Evolutionary conservation across 2,888 invertebrate genomes (phyloP).

Genomic region (Smittia sp.): DNA sequence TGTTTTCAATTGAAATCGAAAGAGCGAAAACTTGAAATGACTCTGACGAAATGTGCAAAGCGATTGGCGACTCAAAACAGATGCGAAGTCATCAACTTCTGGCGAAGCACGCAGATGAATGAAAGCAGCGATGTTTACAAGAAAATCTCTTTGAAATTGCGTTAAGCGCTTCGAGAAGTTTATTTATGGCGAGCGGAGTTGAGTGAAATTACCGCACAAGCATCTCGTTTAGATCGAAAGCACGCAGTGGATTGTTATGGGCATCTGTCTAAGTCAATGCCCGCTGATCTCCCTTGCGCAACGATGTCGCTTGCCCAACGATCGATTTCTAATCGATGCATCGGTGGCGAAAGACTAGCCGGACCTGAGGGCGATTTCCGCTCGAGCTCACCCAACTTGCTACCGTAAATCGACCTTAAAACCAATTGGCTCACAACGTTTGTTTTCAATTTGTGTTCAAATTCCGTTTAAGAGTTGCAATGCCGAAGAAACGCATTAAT

Average conservation of each 20-base stretch:
- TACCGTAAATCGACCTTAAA: slow-evolving; percentile 30
- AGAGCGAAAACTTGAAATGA: not conserved
- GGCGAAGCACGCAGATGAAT: not conserved
- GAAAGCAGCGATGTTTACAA: not conserved
- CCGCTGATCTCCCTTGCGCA: too few relatives aligned
- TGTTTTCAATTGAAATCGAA: slow-evolving; percentile 12
- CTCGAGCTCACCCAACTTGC: not conserved
- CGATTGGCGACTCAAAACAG: slow-evolving; percentile 15
- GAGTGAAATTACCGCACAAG: slow-evolving; percentile 2
- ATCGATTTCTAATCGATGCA: too few relatives aligned
- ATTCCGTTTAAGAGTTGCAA: slow-evolving; percentile 11
- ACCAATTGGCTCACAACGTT: not conserved
- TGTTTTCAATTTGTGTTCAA: not conserved
- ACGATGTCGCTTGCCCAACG: not conserved
- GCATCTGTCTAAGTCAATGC: too few relatives aligned
- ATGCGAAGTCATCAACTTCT: not conserved
- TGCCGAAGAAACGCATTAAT: not conserved
- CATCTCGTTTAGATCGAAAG: too few relatives aligned
- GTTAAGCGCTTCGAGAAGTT: not conserved
- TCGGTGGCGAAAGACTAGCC: not conserved
- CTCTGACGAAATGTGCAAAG: slow-evolving; percentile 11
- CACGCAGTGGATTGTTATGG: too few relatives aligned
- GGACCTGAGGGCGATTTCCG: not conserved
- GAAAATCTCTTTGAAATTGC: not conserved
- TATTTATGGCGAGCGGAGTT: not conserved